Base-by-base conservation (phyloP, 1,140 invertebrate genomes). In the Sipha flava region DNA sequence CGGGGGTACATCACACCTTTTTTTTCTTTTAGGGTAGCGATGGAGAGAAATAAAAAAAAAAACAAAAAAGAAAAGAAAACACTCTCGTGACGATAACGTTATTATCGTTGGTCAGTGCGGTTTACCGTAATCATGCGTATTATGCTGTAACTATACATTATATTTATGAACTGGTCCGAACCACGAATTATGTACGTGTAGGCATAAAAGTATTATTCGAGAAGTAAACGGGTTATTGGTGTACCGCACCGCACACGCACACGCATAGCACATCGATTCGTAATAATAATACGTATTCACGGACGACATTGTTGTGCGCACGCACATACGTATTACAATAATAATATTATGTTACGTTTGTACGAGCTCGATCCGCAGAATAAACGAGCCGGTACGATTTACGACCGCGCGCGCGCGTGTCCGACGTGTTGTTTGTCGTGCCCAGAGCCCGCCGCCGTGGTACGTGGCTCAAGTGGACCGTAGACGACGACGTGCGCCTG, bases 41-140 rank as follows among this genome's bases (percentile, higher is more conserved):
- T n/a, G n/a, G n/a, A n/a, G n/a, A n/a, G n/a, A n/a, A n/a, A n/a
- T 6, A 0, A 3, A 16, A 21, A 21, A 45, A 14, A 59, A 16
- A 31, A 31, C 31, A 37, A 37, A 64, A 12, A 66, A 66, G 40
- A 31, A 62, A 62, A 40, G 9, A 66, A n/a, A 40, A 40, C 18
- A 40, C 34, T 23, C 34, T 23, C 62, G 62, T 66, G 40, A 66
- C 31, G n/a, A 66, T 66, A 66, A 66, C 31, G n/a, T 40, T 66
- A 66, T 66, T 66, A 66, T 66, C 62, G n/a, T 21, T 40, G 62
- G 62, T 66, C 62, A 66, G 9, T 23, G 62, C 34, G 62, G 62
- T 66, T 66, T 14, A 66, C 62, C n/a, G n/a, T n/a, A n/a, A n/a
- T n/a, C n/a, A n/a, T n/a, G n/a, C n/a, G n/a, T n/a, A n/a, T n/a